These are phyloP conservation scores for Apotomis betuletana DNA, from an alignment of 2,888 invertebrate genomes.

Conservation along the genomic window DNA sequence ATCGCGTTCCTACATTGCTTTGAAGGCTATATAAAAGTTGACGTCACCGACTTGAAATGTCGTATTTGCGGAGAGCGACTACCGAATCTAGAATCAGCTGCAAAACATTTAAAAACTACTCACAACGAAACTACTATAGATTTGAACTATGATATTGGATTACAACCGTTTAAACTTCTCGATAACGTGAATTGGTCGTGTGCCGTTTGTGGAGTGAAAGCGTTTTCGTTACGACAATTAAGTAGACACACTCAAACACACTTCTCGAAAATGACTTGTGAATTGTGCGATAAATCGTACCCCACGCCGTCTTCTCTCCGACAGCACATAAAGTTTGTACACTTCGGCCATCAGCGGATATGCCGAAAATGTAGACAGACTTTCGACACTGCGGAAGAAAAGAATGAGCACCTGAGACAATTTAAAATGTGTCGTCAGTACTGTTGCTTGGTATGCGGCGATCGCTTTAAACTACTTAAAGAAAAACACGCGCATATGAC, in stretches of 20 bases:
- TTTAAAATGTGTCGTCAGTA: constrained; percentile 61
- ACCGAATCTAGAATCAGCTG: constrained; percentile 35
- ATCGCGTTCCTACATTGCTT: constrained; percentile 58
- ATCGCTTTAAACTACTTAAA: constrained; percentile 58
- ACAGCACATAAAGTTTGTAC: constrained; percentile 49
- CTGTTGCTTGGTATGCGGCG: constrained; percentile 60
- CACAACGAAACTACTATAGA: constrained; percentile 41
- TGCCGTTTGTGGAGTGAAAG: constrained; percentile 43
- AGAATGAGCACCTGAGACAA: constrained; percentile 55
- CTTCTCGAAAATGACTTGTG: constrained; percentile 48
- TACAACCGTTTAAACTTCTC: constrained; percentile 43
- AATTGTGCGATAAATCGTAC: constrained; percentile 47
- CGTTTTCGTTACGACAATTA: constrained; percentile 45
- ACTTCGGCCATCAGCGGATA: constrained; percentile 49
- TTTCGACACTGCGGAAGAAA: constrained; percentile 57
- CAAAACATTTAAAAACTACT: constrained; percentile 40
- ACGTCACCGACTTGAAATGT: constrained; percentile 64
- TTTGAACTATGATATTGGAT: constrained; percentile 38
- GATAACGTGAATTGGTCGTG: constrained; percentile 41
- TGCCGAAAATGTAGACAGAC: constrained; percentile 58
- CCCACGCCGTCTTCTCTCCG: constrained; percentile 37
- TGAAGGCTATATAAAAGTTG: constrained; percentile 55
- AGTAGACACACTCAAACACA: constrained; percentile 50
- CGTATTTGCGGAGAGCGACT: constrained; percentile 44
- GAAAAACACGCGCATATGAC: constrained; percentile 58